phyloP scores from a whole-genome alignment of 2,888 invertebrate species.

The Nemurella pictetii region DNA sequence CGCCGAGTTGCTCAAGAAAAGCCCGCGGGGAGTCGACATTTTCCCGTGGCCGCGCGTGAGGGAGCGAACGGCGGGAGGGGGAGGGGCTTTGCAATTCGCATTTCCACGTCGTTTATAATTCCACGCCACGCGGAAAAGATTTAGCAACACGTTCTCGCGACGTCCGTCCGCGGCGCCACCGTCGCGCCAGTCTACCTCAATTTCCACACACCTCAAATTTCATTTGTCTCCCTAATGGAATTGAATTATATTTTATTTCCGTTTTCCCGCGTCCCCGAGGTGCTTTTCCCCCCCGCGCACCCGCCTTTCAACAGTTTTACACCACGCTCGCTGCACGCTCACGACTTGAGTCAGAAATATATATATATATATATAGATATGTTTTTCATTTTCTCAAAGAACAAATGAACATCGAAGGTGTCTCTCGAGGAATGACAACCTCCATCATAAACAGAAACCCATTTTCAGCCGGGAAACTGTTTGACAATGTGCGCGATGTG shows the following conservation, averaged over 20 bases:
- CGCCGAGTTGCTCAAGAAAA: background rate
- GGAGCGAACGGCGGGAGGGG: background rate
- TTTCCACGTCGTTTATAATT: constrained; percentile 30
- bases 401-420: constrained; percentile 31
- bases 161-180: background rate
- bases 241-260: constrained; percentile 27
- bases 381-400: constrained; percentile 30
- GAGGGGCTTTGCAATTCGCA: background rate
- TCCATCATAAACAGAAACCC: constrained; percentile 30
- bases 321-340: background rate
- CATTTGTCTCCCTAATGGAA: constrained; percentile 30
- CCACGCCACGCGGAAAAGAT: constrained; percentile 20
- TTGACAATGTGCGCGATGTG: constrained; percentile 15
- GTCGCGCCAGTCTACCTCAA: background rate
- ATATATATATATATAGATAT: background rate
- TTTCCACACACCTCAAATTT: constrained; percentile 27
- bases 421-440: constrained; percentile 20
- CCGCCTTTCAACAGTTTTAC: constrained; percentile 10
- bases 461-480: constrained; percentile 13
- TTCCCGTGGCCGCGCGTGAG: background rate
- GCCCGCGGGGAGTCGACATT: background rate
- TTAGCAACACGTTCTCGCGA: constrained; percentile 21
- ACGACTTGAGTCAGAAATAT: background rate
- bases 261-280: background rate
- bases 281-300: background rate